Percentiles rank a stretch among this genome's conserved stretches.
Evolutionary conservation across 2,113 vertebrate species (phyloP).

Genomic region (Rhinoptilus africanus): DNA sequence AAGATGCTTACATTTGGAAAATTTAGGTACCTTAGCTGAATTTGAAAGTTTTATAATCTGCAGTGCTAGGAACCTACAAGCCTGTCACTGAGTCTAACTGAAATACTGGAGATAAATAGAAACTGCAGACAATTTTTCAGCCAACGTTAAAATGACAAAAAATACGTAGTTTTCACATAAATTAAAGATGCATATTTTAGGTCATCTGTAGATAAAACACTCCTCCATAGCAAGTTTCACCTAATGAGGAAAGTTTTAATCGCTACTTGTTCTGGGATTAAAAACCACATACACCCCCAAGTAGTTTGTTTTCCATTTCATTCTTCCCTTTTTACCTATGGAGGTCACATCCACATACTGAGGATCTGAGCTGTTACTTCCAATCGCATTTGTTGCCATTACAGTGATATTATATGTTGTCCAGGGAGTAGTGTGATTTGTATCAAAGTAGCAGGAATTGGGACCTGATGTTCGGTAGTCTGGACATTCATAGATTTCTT

Average conservation of each 20-base stretch:
- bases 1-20: not conserved
- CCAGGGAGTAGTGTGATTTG: slow-evolving; percentile 86
- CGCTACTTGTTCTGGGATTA: not conserved
- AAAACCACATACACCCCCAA: not conserved
- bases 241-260: not conserved
- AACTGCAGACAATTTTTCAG: not conserved
- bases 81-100: not conserved
- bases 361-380: slow-evolving; percentile 81
- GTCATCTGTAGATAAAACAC: not conserved
- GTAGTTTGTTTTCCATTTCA: not conserved
- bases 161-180: not conserved
- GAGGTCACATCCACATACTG: slow-evolving; percentile 83
- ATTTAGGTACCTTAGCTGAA: not conserved
- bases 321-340: slow-evolving; percentile 80
- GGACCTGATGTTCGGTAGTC: slow-evolving; percentile 87
- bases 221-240: not conserved
- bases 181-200: not conserved
- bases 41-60: not conserved
- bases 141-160: not conserved
- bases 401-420: slow-evolving; percentile 86
- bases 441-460: slow-evolving; percentile 93
- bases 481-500: slow-evolving; percentile 80
- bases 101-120: not conserved
- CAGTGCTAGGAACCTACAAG: not conserved
- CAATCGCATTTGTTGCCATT: slow-evolving; percentile 83